Percentiles rank a stretch among this genome's conserved stretches.
phyloP scores from a whole-genome alignment of 2,888 invertebrate species.

The Salpingus planirostris region DNA sequence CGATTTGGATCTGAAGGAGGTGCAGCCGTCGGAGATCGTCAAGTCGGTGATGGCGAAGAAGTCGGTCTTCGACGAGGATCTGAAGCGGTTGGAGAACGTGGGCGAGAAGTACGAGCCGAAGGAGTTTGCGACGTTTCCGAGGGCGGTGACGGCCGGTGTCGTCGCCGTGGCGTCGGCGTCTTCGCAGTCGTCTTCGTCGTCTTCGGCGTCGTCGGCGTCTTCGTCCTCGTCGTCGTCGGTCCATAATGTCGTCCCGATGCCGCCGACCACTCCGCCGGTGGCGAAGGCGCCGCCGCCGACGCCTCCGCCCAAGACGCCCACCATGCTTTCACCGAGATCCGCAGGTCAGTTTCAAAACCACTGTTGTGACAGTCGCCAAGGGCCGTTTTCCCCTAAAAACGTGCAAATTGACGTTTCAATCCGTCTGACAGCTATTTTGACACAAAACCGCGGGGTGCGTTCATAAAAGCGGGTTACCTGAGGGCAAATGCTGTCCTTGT shows the following conservation, averaged over 20 bases:
- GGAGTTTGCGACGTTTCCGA: constrained; percentile 38
- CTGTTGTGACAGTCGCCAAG: too few species aligned
- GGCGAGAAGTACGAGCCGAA: constrained; percentile 71
- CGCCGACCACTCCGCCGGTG: constrained; percentile 9
- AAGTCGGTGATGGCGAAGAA: constrained; percentile 85
- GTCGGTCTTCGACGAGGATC: constrained; percentile 94
- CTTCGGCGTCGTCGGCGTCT: constrained; percentile 1
- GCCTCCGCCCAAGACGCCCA: constrained; percentile 31
- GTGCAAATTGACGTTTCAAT: too few species aligned
- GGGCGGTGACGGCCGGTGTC: constrained; percentile 5
- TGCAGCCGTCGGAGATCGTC: constrained; percentile 89
- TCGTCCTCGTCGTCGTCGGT: too few species aligned
- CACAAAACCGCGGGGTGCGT: too few species aligned
- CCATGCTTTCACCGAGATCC: constrained; percentile 35
- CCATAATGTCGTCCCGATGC: too few species aligned
- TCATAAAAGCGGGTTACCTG: too few species aligned
- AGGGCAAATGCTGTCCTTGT: too few species aligned
- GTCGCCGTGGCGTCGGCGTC: constrained; percentile 7
- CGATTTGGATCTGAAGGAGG: constrained; percentile 54
- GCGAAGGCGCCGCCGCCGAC: constrained; percentile 14
- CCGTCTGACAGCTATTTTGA: too few species aligned
- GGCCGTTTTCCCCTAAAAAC: too few species aligned
- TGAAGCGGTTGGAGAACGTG: constrained; percentile 82
- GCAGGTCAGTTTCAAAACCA: too few species aligned
- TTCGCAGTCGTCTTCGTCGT: constrained; percentile 6